Evolutionary conservation across 2,888 invertebrate genomes (phyloP).

Genomic region (Pecten maximus): DNA sequence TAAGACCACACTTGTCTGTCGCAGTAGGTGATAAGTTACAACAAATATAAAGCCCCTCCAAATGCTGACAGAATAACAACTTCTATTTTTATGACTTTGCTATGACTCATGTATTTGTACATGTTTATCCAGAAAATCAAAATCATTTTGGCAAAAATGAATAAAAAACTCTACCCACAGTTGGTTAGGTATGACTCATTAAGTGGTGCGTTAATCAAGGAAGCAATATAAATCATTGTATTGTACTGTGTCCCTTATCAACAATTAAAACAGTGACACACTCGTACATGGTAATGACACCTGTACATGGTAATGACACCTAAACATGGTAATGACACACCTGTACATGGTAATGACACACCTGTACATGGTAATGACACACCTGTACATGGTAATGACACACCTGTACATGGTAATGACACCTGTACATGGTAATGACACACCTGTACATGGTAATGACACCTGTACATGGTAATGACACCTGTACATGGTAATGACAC

Average conservation of each 20-base stretch:
- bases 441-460: no score
- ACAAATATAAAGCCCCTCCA: background rate
- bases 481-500: no score
- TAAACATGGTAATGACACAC: no score
- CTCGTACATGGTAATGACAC: background rate
- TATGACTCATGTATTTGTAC: background rate
- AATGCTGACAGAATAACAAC: background rate
- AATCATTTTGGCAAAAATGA: background rate
- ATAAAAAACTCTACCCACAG: background rate
- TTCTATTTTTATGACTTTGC: background rate
- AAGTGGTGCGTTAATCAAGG: background rate
- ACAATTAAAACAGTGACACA: background rate
- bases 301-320: no score
- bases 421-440: no score
- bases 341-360: no score
- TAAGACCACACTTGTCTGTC: background rate
- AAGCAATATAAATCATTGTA: background rate
- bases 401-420: no score
- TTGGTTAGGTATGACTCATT: background rate
- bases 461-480: no score
- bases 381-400: no score
- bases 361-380: no score
- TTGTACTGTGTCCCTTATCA: background rate
- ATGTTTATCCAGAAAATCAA: background rate
- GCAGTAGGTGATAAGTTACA: background rate